Conservation (phyloP, 2,113 vertebrate species). For the Zosterops lateralis region DNA sequence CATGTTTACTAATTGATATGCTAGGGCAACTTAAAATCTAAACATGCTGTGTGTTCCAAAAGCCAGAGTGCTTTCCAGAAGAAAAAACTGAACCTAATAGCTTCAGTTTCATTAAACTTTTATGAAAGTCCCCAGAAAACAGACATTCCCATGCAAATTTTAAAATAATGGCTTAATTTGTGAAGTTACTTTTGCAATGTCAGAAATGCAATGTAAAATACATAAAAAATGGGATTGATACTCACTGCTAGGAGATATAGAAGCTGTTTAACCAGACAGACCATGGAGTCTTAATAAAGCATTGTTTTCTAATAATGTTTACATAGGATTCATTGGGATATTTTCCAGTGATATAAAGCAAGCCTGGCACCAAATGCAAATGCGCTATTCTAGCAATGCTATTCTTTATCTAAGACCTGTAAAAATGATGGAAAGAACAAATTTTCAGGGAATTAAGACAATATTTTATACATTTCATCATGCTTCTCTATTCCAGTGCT, state of each 20-base stretch:
- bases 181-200: constrained; percentile 17
- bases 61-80: not conserved
- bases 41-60: constrained; percentile 43
- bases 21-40: constrained; percentile 49
- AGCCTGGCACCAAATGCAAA: constrained; percentile 6
- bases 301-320: constrained; percentile 25
- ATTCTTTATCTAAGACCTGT: not conserved
- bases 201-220: constrained; percentile 34
- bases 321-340: not conserved
- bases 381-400: not conserved
- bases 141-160: constrained; percentile 64
- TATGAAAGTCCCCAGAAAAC: constrained; percentile 52
- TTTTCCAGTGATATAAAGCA: constrained; percentile 12
- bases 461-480: not conserved
- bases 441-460: constrained; percentile 15
- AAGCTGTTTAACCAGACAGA: not conserved
- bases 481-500: not conserved
- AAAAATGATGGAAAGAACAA: not conserved
- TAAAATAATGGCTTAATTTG: constrained; percentile 39
- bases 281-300: not conserved
- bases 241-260: not conserved
- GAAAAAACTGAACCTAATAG: constrained; percentile 30
- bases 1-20: constrained; percentile 69
- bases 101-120: constrained; percentile 51
- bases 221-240: not conserved